Base-by-base conservation (phyloP, 2,888 invertebrate species). In the Diarsia rubi region DNA sequence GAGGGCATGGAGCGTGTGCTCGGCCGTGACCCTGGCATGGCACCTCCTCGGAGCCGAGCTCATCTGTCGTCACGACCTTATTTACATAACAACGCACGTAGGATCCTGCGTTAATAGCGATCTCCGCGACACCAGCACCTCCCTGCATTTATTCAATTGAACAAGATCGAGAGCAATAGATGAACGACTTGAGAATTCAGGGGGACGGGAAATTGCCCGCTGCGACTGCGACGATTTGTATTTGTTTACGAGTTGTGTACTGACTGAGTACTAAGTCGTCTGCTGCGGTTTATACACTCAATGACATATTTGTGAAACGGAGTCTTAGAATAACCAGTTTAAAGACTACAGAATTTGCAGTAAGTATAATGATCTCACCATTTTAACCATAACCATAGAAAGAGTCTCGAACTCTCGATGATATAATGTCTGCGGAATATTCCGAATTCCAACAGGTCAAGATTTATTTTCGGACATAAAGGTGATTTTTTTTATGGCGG, bases 61-160 rank as follows among this genome's bases (percentile, higher is more conserved):
- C 86, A 83, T 82, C 82, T 85, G 84, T 80, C 66, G 75, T 73
- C 88, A 83, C 84, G 89, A 82, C 85, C 89, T 87, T 92, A 94
- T 94, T 93, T 93, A 94, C 94, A 93, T 93, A 93, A 94, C 93
- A 94, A 92, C 90, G 90, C 91, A 89, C 89, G 88, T 89, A 88
- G 88, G 85, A 88, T 89, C 89, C 88, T 88, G 84, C 88, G 88
- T 88, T 91, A 91, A 91, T 91, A 89, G 87, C 86, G 86, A 90
- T 87, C 85, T 89, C 91, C 87, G 82, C 74, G 81, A 65, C 60
- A 88, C 90, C 92, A 92, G 89, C 92, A 87, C 86, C 86, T 85
- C 87, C 86, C 85, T 88, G 91, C 92, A 91, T 94, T 95, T 95
- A 95, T 95, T 94, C 95, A 95, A 95, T 95, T 95, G 95, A 94